Evolutionary conservation across 2,797 vertebrate species (phyloP).

Genomic region (Ambastaia sidthimunki): DNA sequence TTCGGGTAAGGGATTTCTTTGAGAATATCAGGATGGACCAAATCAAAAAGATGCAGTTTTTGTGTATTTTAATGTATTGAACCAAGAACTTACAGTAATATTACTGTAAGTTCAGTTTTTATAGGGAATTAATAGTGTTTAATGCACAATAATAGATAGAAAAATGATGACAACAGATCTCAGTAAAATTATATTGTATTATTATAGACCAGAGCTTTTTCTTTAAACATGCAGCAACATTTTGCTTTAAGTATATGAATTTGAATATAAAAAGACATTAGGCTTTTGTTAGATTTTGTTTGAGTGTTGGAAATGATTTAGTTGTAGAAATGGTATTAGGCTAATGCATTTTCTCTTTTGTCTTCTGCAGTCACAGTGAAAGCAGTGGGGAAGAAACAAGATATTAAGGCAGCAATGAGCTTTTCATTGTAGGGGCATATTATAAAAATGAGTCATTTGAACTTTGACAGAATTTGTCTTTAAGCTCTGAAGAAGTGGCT

Average conservation of each 20-base stretch:
- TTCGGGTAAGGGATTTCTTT: too few species aligned
- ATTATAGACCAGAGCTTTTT: background rate
- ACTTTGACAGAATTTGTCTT: constrained; percentile 59
- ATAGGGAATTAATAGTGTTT: too few species aligned
- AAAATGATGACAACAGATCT: background rate
- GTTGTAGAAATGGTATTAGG: constrained; percentile 67
- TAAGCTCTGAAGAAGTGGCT: constrained; percentile 40
- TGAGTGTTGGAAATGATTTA: constrained; percentile 68
- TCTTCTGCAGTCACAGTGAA: constrained; percentile 47
- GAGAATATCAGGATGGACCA: too few species aligned
- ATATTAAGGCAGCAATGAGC: constrained; percentile 54
- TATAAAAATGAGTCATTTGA: constrained; percentile 61
- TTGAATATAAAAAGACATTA: constrained; percentile 5
- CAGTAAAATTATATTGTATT: background rate
- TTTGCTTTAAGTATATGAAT: constrained; percentile 23
- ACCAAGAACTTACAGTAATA: too few species aligned
- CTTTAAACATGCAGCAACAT: background rate
- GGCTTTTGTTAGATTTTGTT: constrained; percentile 53
- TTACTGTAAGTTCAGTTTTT: too few species aligned
- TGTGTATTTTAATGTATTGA: too few species aligned
- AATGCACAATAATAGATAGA: too few species aligned
- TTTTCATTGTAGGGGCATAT: constrained; percentile 57
- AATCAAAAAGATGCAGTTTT: too few species aligned
- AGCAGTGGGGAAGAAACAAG: constrained; percentile 54
- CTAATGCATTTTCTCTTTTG: constrained; percentile 68